Conservation (phyloP, 2,888 invertebrate genomes). For the Clanis bilineata region DNA sequence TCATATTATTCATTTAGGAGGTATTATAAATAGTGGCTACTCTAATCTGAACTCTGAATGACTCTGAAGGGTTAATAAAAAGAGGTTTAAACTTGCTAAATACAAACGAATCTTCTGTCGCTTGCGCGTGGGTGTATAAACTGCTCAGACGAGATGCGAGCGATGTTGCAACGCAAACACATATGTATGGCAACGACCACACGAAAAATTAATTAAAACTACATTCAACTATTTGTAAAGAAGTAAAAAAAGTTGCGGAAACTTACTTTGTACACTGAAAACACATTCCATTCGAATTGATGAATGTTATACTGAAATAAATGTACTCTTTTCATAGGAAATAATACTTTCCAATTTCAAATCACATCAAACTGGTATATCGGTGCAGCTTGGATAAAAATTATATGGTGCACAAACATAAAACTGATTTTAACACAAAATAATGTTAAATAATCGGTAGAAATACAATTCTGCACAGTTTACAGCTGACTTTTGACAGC, state of each 20-base stretch:
- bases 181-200: neutral
- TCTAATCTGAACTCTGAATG: no score
- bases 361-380: conserved; percentile 9
- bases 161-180: neutral
- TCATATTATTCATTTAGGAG: no score
- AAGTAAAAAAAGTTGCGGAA: conserved; percentile 7
- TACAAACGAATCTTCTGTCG: neutral
- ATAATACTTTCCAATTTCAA: conserved; percentile 31
- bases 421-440: conserved; percentile 9
- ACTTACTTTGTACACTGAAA: conserved; percentile 59
- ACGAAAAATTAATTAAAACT: neutral
- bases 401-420: conserved; percentile 1
- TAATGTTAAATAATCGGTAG: conserved; percentile 16
- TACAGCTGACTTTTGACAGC: conserved; percentile 15
- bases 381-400: neutral
- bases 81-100: neutral
- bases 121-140: conserved; percentile 4
- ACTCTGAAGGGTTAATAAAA: neutral
- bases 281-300: conserved; percentile 62
- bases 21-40: no score
- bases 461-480: conserved; percentile 22
- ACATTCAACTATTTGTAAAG: neutral
- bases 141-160: neutral
- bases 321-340: conserved; percentile 38
- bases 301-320: conserved; percentile 37